Base-by-base conservation (phyloP, 2,888 invertebrate genomes). In the Oscheius sp. region DNA sequence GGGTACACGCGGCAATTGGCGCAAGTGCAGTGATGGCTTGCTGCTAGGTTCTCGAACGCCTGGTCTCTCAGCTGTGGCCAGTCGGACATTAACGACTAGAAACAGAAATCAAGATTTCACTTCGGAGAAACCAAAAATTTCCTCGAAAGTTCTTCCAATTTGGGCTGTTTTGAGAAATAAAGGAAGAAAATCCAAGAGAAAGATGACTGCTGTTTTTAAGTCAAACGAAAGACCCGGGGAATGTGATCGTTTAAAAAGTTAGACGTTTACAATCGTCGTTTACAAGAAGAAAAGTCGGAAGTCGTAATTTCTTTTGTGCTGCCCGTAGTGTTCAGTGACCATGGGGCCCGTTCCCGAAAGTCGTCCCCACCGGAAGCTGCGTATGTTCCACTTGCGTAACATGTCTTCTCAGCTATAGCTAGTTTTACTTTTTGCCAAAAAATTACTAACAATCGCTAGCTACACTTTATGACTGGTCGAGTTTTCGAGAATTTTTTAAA, bases 321-420 rank as follows among this genome's bases (percentile, higher is more conserved):
- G 20, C 55, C 25, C n/a, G n/a, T n/a, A n/a, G n/a, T 55, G 20
- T 34, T 25, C 55, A 6, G 25, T 48, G 55, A 15, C n/a, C 34
- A 55, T 55, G 34, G n/a, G 42, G 4, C n/a, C 42, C 42, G n/a
- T 34, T 55, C 34, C 17, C 37, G 33, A 55, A 55, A 34, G 55
- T 55, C 55, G 37, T 55, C 55, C 34, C 55, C 37, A 37, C 55
- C 55, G 55, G 55, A 55, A 55, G 55, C 33, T 5, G 55, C 34
- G 17, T 55, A 25, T 20, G 23, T 27, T 52, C 23, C n/a, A n/a
- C n/a, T 42, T 17, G 42, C 48, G 25, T 48, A 48, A 48, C 48
- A 48, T 48, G 20, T 23, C 8, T 37, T 10, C 37, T 37, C 37
- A 10, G 37, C 15, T 37, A 37, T 37, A 37, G 15, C 37, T 37